Conservation (phyloP, 2,888 invertebrate species). For the Diabrotica balteata region DNA sequence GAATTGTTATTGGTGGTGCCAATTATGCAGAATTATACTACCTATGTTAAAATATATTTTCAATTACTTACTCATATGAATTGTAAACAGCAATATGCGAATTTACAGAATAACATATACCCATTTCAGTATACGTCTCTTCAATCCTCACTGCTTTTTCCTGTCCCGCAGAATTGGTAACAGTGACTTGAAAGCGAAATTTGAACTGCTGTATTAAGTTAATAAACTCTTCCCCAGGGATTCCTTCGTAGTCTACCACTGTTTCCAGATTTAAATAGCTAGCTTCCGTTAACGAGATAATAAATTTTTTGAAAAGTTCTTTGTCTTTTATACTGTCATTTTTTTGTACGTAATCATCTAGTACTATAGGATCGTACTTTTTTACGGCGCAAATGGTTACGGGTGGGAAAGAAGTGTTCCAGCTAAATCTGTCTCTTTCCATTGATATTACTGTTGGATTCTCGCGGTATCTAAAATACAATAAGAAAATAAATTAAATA, state of each 20-base stretch:
- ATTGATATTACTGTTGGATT: conserved; percentile 77
- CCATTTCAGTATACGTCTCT: conserved; percentile 72
- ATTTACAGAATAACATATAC: conserved; percentile 74
- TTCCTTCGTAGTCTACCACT: conserved; percentile 64
- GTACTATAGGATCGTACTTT: conserved; percentile 65
- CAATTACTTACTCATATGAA: conserved; percentile 62
- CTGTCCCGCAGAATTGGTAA: conserved; percentile 54
- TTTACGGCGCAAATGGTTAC: conserved; percentile 71
- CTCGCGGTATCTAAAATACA: conserved; percentile 65
- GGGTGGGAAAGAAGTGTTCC: conserved; percentile 76
- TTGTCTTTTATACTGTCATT: conserved; percentile 58
- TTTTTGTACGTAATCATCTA: conserved; percentile 62
- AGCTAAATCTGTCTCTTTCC: conserved; percentile 74
- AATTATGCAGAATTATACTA: no score
- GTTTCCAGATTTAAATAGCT: conserved; percentile 68
- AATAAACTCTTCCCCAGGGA: conserved; percentile 67
- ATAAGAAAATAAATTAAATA: not conserved
- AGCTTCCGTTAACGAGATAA: conserved; percentile 65
- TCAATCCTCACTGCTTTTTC: conserved; percentile 57
- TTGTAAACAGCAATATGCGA: conserved; percentile 70
- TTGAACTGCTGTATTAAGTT: conserved; percentile 65
- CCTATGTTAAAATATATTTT: no score
- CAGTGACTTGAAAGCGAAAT: conserved; percentile 62
- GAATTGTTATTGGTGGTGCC: no score
- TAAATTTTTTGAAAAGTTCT: conserved; percentile 64